Evolutionary conservation across 2,113 vertebrate species (phyloP), one percentile per base, ranked within the genome.

Genomic region (Zosterops pallidus): DNA sequence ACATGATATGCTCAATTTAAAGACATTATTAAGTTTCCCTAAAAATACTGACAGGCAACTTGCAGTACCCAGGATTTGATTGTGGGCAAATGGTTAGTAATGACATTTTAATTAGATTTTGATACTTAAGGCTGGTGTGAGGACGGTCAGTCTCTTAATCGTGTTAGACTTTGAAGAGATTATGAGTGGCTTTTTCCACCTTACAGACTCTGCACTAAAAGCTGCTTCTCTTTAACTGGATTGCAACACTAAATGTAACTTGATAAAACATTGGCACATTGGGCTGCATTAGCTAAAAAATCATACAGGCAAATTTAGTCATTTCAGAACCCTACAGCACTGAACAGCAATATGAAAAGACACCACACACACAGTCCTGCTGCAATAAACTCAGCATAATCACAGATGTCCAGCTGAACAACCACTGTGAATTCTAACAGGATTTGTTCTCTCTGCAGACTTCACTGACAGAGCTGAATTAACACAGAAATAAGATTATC

Each of bases 61-160:
- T 57, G 31, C 55, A 69, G 65, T 60, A 62, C 56, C 26, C 44
- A 78, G 21, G 60, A 29, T 96, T 64, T 90, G 80, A 82, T 53
- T 95, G 52, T 57, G 47, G 74, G 62, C 75, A 82, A 86, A 79
- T 31, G 57, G 81, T 79, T 89, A 91, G 81, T 69, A 95, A 92
- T 4, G 14, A 87, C 81, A 79, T 53, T 88, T 49, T 94, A 89
- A 96, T 94, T 82, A 92, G 86, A 94, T 96, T 95, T 86, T 89
- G 69, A 65, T 87, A 72, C 44, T 95, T 94, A 71, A 94, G 65
- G 78, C 86, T 79, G 74, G 46, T 76, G 84, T 89, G 89, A 94
- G 86, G 84, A 94, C 91, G 77, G 92, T 91, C 92, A 94, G 86
- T 29, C 77, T 78, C 55, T 78, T 96, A 94, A 96, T 95, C 31